Base-by-base conservation (phyloP, 2,797 vertebrate genomes). In the Myoxocephalus aenaeus region DNA sequence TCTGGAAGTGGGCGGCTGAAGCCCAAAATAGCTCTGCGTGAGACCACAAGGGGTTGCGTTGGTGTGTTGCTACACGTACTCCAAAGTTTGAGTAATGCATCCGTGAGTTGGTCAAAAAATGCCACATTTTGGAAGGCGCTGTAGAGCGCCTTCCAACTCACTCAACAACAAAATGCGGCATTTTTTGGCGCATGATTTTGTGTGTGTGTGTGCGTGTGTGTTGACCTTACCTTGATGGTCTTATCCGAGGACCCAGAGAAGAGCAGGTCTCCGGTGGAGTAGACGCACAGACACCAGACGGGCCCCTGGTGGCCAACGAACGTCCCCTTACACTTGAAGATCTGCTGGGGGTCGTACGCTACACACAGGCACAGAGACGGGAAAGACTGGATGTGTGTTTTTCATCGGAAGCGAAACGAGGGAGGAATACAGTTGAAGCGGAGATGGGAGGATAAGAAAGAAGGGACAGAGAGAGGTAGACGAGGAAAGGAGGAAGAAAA, bases 291-390 rank as follows among this genome's bases (percentile, higher is more conserved):
- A 84, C 98, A 99, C 98, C 98, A 99, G 38, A 99, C 98, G 0
- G 98, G 98, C 74, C 98, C 98, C 89, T 99, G 98, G 92, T 99
- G 98, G 17, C 98, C 98, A 71, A 99, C 98, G 25, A 99, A 99
- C 3, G 98, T 99, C 17, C 98, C 98, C 90, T 99, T 99, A 90
- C 98, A 99, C 91, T 99, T 99, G 92, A 99, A 99, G 95, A 99
- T 99, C 94, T 99, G 98, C 95, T 99, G 98, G 5, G 98, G 98
- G 84, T 99, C 98, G 0, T 99, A 99, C 8, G 98, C 98, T 99
- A 85, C 13, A 91, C 66, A 70, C 50, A 73, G 29, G 36, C 71
- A 84, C 13, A 82, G 22, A 84, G 25, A 84, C 0, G 18, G 13
- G 36, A 78, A 13, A 63, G 66, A 80, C 1, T 34, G 53, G 59